Conservation (phyloP, 1,140 invertebrate species). For the Tetragonula clypearis region DNA sequence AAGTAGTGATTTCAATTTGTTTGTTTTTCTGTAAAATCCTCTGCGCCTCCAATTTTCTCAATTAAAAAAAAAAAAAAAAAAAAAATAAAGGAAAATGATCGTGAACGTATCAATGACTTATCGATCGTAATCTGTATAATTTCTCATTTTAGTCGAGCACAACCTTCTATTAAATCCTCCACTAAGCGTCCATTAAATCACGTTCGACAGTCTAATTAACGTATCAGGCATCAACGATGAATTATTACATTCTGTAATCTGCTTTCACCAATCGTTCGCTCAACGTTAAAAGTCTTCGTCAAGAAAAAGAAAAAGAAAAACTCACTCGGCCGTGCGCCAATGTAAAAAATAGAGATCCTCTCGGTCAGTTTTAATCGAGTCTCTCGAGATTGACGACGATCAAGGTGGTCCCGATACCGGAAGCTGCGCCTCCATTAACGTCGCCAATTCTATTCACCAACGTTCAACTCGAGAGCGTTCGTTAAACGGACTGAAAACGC, state of each 20-base stretch:
- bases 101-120: no score
- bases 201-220: not conserved
- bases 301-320: not conserved
- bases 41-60: no score
- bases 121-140: no score
- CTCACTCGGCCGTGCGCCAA: not conserved
- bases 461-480: not conserved
- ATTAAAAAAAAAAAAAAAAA: no score
- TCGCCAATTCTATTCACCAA: not conserved
- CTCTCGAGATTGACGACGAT: not conserved
- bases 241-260: conserved; percentile 1
- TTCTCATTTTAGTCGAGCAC: no score
- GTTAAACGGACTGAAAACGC: conserved; percentile 1
- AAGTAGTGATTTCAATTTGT: no score
- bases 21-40: no score
- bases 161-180: no score
- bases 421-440: not conserved
- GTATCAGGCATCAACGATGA: not conserved
- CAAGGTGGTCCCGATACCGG: not conserved
- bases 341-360: not conserved
- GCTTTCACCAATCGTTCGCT: conserved; percentile 28
- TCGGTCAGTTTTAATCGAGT: conserved; percentile 3
- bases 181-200: not conserved
- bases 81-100: no score
- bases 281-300: not conserved